These are phyloP conservation scores for Drosophila serrata DNA, from an alignment of 1,140 invertebrate genomes.

Conservation along the genomic window DNA sequence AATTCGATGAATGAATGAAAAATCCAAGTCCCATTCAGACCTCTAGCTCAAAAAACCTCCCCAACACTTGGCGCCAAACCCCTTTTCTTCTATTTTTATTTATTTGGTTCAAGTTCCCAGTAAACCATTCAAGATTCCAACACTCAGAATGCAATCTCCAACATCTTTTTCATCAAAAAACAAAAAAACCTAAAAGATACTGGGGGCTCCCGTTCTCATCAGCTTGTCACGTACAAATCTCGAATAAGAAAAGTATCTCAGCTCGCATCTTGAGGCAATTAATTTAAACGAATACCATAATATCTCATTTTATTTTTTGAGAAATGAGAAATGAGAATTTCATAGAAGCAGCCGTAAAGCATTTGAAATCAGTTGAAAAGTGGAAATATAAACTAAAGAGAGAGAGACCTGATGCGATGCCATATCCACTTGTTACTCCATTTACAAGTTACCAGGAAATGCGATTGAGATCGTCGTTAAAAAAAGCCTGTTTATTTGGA, in stretches of 20 bases:
- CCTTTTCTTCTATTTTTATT: constrained; percentile 3
- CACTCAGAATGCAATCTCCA: constrained; percentile 24
- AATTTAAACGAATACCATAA: constrained; percentile 77
- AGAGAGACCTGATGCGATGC: constrained; percentile 29
- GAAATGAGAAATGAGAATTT: constrained; percentile 55
- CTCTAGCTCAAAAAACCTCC: not conserved
- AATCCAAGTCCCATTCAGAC: constrained; percentile 16
- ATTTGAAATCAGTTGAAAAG: constrained; percentile 57
- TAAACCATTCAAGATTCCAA: constrained; percentile 50
- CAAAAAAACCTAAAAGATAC: constrained; percentile 1
- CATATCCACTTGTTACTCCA: constrained; percentile 83
- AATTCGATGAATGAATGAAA: constrained; percentile 34
- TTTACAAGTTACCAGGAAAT: constrained; percentile 81
- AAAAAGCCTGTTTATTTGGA: constrained; percentile 80
- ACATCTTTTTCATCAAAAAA: constrained; percentile 27
- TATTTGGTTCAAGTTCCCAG: constrained; percentile 23
- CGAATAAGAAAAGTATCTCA: constrained; percentile 42
- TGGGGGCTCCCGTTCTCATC: constrained; percentile 46
- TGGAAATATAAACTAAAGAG: constrained; percentile 44
- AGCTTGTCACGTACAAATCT: constrained; percentile 72
- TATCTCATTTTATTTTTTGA: constrained; percentile 72
- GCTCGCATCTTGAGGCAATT: constrained; percentile 70
- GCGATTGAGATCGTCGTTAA: constrained; percentile 82
- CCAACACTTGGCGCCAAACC: constrained; percentile 38
- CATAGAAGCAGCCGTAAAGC: constrained; percentile 73